phyloP scores from a whole-genome alignment of 2,888 invertebrate genomes.

The Polymixis flavicincta region DNA sequence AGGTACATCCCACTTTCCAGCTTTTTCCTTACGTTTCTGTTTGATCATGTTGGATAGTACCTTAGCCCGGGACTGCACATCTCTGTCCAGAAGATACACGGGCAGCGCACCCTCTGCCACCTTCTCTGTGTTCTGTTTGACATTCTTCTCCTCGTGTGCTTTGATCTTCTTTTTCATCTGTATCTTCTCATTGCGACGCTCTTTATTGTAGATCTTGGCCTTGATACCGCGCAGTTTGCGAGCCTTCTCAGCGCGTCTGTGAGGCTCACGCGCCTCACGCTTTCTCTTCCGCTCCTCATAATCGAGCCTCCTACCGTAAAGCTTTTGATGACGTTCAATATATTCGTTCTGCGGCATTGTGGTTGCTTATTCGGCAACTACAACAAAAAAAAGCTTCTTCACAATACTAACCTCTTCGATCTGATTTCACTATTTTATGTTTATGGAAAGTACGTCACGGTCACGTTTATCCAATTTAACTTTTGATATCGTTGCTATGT shows the following conservation, averaged over 20 bases:
- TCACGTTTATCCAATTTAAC: constrained; percentile 2
- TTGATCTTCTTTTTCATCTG: constrained; percentile 99
- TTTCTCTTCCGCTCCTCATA: constrained; percentile 99
- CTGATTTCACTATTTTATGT: constrained; percentile 28
- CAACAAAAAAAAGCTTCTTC: constrained; percentile 83
- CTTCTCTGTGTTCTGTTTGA: constrained; percentile 95
- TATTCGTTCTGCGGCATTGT: constrained; percentile 99
- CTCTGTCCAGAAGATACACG: constrained; percentile 98
- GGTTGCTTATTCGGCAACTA: constrained; percentile 90
- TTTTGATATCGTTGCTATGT: neutral
- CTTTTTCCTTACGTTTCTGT: constrained; percentile 99
- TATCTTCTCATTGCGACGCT: constrained; percentile 99
- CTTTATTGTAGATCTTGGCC: constrained; percentile 99
- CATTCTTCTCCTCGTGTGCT: constrained; percentile 98
- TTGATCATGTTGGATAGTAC: constrained; percentile 99
- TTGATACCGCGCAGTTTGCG: constrained; percentile 98
- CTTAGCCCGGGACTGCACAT: constrained; percentile 98
- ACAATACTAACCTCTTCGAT: constrained; percentile 59
- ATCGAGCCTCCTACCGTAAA: constrained; percentile 98
- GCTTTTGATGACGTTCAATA: constrained; percentile 99
- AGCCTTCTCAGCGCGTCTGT: constrained; percentile 97
- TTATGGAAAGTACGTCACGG: neutral
- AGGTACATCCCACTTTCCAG: constrained; percentile 99
- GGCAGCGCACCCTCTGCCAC: constrained; percentile 98
- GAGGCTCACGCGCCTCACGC: constrained; percentile 98